Conservation (phyloP, 30 jellyfish, hydroid and myxozoan genomes). For the Nemopilema nomurai region DNA sequence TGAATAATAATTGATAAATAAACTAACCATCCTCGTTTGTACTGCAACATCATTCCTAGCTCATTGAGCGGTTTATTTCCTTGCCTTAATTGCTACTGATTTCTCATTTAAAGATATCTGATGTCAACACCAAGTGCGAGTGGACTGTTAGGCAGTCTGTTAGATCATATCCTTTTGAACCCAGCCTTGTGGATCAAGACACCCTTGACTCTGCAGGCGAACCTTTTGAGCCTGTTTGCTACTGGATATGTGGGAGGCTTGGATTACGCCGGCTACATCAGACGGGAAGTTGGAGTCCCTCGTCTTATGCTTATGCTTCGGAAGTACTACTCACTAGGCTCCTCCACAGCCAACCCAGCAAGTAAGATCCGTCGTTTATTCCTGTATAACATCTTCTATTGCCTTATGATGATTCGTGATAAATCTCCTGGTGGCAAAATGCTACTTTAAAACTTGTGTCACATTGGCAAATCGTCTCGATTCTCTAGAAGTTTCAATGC, state of each 20-base stretch:
- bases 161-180: conserved; percentile 82
- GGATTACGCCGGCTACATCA: conserved; percentile 93
- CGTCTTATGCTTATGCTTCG: conserved; percentile 84
- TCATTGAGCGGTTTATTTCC: too few species aligned
- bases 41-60: too few species aligned
- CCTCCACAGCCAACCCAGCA: conserved; percentile 61
- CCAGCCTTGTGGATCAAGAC: conserved; percentile 95
- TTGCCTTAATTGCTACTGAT: not conserved
- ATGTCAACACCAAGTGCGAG: conserved; percentile 94
- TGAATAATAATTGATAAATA: too few species aligned
- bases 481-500: too few species aligned
- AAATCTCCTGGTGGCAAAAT: too few species aligned
- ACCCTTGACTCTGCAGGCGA: conserved; percentile 84
- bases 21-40: too few species aligned
- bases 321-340: conserved; percentile 66
- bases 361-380: too few species aligned
- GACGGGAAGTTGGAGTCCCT: conserved; percentile 94
- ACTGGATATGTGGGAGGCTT: conserved; percentile 97
- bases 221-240: conserved; percentile 90
- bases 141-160: conserved; percentile 90
- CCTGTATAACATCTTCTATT: too few species aligned
- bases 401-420: too few species aligned
- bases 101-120: conserved; percentile 58
- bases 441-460: too few species aligned
- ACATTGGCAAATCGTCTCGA: too few species aligned